phyloP scores from a whole-genome alignment of 2,113 vertebrate genomes.

The Nestor notabilis region DNA sequence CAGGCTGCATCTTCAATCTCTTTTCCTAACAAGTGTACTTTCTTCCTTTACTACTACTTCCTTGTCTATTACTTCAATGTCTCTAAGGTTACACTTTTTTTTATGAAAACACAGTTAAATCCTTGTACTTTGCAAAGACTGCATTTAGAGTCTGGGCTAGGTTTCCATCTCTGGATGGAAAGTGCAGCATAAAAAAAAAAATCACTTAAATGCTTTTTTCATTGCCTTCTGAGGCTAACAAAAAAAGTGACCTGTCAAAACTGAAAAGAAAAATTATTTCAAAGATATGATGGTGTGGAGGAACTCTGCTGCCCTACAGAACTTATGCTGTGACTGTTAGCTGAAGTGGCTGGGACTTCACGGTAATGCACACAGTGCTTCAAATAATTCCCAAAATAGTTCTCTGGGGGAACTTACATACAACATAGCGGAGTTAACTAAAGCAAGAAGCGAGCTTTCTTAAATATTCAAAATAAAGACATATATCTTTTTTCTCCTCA shows the following conservation, averaged over 20 bases:
- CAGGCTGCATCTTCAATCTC: background rate
- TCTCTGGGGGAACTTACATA: background rate
- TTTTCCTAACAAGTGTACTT: background rate
- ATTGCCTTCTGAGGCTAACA: background rate
- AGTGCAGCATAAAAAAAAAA: background rate
- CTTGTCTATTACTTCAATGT: background rate
- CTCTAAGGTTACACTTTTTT: background rate
- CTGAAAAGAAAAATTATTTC: background rate
- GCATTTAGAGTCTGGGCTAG: background rate
- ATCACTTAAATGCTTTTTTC: background rate
- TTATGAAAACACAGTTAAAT: background rate
- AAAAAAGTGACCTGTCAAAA: background rate
- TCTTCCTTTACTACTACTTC: background rate
- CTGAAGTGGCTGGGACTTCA: background rate
- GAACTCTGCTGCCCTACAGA: background rate
- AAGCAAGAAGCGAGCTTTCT: background rate
- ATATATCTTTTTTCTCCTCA: background rate
- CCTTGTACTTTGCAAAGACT: background rate
- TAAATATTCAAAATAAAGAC: background rate
- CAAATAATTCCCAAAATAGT: background rate
- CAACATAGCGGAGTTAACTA: background rate
- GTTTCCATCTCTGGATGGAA: background rate
- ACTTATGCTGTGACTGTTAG: background rate
- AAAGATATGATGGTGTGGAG: background rate
- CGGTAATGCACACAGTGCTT: background rate